Base-by-base conservation (phyloP, 2,113 vertebrate species). In the Epinephelus lanceolatus region DNA sequence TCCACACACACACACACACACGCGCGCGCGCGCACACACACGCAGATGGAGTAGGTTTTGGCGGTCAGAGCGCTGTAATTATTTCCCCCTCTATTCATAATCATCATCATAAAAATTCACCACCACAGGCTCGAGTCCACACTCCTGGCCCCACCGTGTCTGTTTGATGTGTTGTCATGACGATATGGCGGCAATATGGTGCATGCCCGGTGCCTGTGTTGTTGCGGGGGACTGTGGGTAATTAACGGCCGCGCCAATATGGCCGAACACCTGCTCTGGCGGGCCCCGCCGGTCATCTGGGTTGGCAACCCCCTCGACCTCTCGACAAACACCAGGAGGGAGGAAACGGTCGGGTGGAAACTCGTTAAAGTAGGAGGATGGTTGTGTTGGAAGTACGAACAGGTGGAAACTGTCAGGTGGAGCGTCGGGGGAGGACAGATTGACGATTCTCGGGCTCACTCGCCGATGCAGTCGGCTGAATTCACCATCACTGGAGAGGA, bases 231-330 rank as follows among this genome's bases (percentile, higher is more conserved):
- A 61, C 66, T 69, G 67, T 23, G 81, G 87, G 80, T 91, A 87
- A 91, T 92, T 88, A 91, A 86, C 74, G 15, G 53, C 40, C 57
- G 2, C 19, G 40, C 76, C 83, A 89, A 89, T 89, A 92, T 87
- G 92, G 85, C 65, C 47, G 1, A 87, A 85, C 91, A 91, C 78
- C 92, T 92, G 91, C 89, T 89, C 81, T 79, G 89, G 84, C 60
- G 33, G 60, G 67, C 57, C 52, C 72, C 45, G 69, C 7, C 21
- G 78, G 79, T 84, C 86, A 65, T 79, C 66, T 66, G 83, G 76
- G 74, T 81, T 71, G 86, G 81, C 69, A 71, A 80, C 83, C 87
- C 79, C 47, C 56, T 23, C 67, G 70, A 86, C 87, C 86, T 86
- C 37, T 30, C 69, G 6, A 88, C 84, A 85, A 84, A 87, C 74